Evolutionary conservation across 2,888 invertebrate species (phyloP).

Genomic region (Lottia gigantea): DNA sequence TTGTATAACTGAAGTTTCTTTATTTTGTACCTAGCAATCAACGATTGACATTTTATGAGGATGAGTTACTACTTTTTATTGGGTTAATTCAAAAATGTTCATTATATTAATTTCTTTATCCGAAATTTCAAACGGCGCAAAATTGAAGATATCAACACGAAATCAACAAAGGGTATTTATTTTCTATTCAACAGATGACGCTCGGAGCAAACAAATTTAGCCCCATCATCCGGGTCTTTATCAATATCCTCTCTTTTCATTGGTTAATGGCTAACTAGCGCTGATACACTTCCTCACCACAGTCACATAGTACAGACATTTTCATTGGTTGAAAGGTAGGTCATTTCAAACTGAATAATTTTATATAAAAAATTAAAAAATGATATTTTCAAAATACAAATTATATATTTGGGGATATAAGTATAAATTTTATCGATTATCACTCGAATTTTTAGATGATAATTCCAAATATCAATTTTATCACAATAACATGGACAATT

Average conservation of each 20-base stretch:
- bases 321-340: neutral
- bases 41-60: too few species aligned
- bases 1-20: too few species aligned
- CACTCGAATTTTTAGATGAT: neutral
- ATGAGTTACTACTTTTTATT: too few species aligned
- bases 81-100: too few species aligned
- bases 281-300: slow-evolving; percentile 19
- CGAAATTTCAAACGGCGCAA: too few species aligned
- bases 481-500: neutral
- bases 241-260: slow-evolving; percentile 19
- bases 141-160: too few species aligned
- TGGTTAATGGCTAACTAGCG: slow-evolving; percentile 29
- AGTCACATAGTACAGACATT: neutral
- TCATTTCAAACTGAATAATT: neutral
- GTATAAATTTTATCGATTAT: neutral
- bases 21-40: too few species aligned
- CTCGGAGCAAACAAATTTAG: slow-evolving; percentile 23
- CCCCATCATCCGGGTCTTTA: slow-evolving; percentile 23
- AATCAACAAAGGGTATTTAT: neutral
- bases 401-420: too few species aligned
- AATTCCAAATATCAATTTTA: neutral
- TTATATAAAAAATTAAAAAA: too few species aligned
- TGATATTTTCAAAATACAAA: too few species aligned
- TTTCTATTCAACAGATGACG: slow-evolving; percentile 29
- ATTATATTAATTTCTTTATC: too few species aligned